phyloP scores from a whole-genome alignment of 1,140 invertebrate genomes.

The Sitobion miscanthi region DNA sequence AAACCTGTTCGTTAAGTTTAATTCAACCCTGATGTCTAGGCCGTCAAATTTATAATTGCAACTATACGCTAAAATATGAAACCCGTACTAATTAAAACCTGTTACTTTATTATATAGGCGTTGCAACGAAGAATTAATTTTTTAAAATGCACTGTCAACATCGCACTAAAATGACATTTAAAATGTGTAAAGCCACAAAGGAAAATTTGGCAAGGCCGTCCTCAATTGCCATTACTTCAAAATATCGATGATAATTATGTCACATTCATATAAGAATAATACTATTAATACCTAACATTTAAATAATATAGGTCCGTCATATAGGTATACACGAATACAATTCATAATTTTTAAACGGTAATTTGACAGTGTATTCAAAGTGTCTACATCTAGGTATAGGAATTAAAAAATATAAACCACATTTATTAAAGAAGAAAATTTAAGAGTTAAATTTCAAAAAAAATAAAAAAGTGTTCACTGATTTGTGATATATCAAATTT shows the following conservation, averaged over 20 bases:
- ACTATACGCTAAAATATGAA: slow-evolving; percentile 21
- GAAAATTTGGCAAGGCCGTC: background rate
- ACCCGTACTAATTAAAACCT: background rate
- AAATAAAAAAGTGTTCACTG: background rate
- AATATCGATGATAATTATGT: background rate
- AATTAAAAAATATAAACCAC: too few species aligned
- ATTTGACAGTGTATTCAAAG: background rate
- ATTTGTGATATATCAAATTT: background rate
- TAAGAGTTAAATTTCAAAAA: background rate
- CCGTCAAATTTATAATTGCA: slow-evolving; percentile 31
- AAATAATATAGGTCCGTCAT: background rate
- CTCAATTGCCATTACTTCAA: background rate
- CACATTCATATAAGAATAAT: background rate
- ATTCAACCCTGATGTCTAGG: slow-evolving; percentile 45
- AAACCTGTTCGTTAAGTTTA: slow-evolving; percentile 36
- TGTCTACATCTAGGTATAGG: too few species aligned
- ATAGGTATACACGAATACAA: background rate
- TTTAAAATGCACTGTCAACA: background rate
- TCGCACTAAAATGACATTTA: background rate
- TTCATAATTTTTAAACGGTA: background rate
- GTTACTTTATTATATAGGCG: background rate
- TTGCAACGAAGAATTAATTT: background rate
- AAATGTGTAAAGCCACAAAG: background rate
- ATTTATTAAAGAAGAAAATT: too few species aligned
- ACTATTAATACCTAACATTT: background rate